These are phyloP conservation scores for Leptodactylus fallax DNA, from an alignment of 2,797 vertebrate species.

Conservation along the genomic window DNA sequence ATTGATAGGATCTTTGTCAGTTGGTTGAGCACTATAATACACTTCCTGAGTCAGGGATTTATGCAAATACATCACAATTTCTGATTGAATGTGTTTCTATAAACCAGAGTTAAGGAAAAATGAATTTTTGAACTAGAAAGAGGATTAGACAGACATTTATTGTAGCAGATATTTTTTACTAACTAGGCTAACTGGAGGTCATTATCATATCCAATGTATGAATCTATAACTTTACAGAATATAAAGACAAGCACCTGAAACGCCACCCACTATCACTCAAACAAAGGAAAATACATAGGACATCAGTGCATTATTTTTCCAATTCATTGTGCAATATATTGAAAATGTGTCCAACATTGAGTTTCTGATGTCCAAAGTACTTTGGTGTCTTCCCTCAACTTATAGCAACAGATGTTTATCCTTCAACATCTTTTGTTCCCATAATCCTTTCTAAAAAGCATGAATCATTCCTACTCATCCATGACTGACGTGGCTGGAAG, in stretches of 20 bases:
- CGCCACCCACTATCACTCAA: neutral
- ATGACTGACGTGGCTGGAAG: conserved; percentile 31
- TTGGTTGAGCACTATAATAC: no score
- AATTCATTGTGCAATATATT: conserved; percentile 5
- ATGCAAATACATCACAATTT: no score
- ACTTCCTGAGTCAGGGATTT: no score
- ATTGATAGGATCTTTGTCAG: no score
- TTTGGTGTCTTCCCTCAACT: neutral
- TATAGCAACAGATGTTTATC: conserved; percentile 53
- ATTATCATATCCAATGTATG: neutral
- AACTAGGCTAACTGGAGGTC: neutral
- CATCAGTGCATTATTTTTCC: neutral
- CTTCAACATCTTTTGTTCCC: conserved; percentile 48
- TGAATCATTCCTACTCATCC: conserved; percentile 32
- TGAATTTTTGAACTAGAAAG: no score
- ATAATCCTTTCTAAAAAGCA: conserved; percentile 44
- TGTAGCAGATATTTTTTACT: no score
- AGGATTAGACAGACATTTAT: no score
- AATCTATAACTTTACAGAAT: neutral
- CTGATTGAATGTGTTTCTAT: no score
- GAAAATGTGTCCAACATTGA: conserved; percentile 19
- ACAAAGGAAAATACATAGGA: neutral
- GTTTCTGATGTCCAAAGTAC: neutral
- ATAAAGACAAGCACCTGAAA: neutral
- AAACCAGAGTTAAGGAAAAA: no score